These are phyloP conservation scores for Sebastes schlegelii DNA, from an alignment of 2,113 vertebrate genomes.

Conservation along the genomic window DNA sequence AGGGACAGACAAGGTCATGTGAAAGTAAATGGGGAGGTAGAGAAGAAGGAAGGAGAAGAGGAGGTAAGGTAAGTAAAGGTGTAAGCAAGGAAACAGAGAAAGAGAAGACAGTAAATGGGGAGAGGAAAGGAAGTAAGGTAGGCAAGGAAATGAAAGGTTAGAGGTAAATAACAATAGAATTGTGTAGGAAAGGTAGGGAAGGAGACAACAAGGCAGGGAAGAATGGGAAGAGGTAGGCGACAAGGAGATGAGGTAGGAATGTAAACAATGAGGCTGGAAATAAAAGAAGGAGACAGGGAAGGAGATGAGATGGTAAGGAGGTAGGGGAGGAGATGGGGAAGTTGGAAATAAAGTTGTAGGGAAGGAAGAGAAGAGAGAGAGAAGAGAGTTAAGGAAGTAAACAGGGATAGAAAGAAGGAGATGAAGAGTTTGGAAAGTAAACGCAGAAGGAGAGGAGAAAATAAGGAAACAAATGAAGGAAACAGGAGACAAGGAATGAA, in stretches of 20 bases:
- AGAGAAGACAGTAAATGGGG: neutral
- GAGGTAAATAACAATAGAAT: no score
- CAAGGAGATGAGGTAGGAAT: no score
- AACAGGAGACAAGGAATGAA: neutral
- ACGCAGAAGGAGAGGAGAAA: neutral
- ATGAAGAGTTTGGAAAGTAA: no score
- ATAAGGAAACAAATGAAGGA: neutral
- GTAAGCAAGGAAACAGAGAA: neutral
- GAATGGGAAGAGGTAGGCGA: no score
- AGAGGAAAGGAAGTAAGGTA: neutral
- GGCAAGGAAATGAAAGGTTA: neutral
- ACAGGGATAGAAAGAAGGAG: neutral
- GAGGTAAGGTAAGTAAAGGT: no score
- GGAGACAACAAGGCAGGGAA: neutral
- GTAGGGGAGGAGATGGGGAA: neutral
- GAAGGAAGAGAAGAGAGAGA: neutral
- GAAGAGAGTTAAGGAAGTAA: neutral
- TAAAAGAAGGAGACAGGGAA: neutral
- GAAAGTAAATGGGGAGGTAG: no score
- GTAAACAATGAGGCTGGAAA: no score
- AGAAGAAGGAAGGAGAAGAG: neutral
- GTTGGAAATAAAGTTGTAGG: neutral
- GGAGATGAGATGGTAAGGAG: neutral
- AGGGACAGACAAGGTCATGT: no score
- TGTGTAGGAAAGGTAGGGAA: neutral